Evolutionary conservation across 2,888 invertebrate species (phyloP).

Genomic region (Drosophila heteroneura): DNA sequence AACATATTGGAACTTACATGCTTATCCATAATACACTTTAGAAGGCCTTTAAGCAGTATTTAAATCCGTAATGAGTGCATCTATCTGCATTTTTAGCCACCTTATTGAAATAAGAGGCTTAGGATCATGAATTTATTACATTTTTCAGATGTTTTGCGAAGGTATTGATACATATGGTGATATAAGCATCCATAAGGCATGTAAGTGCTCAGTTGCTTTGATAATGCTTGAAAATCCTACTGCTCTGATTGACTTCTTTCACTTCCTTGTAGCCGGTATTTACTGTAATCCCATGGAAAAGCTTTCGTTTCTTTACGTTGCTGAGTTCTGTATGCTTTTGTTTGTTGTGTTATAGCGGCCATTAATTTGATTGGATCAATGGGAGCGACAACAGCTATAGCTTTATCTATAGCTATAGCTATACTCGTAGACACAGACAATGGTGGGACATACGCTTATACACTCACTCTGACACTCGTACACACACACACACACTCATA

Average conservation of each 20-base stretch:
- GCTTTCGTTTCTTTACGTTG: constrained; percentile 51
- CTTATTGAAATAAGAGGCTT: not conserved
- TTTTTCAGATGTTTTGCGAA: not conserved
- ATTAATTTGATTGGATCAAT: constrained; percentile 79
- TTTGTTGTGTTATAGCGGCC: constrained; percentile 62
- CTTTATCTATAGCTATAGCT: constrained; percentile 36
- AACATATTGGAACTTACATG: not conserved
- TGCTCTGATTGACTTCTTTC: not conserved
- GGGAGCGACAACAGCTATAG: constrained; percentile 67
- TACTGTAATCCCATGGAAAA: constrained; percentile 64
- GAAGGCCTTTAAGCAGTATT: not conserved
- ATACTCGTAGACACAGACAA: constrained; percentile 33
- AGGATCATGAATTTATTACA: not conserved
- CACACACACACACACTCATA: not conserved
- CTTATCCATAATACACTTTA: not conserved
- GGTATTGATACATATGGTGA: not conserved
- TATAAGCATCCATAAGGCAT: not conserved
- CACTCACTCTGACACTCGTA: not conserved
- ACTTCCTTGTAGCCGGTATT: constrained; percentile 7
- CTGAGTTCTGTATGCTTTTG: constrained; percentile 39
- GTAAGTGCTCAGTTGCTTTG: not conserved
- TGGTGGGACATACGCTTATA: constrained; percentile 9
- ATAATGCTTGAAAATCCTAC: not conserved
- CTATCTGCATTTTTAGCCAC: not conserved
- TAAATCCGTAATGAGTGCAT: not conserved